Evolutionary conservation across 2,888 invertebrate species (phyloP), one percentile per base, ranked within the genome.

Genomic region (Latheticus oryzae): DNA sequence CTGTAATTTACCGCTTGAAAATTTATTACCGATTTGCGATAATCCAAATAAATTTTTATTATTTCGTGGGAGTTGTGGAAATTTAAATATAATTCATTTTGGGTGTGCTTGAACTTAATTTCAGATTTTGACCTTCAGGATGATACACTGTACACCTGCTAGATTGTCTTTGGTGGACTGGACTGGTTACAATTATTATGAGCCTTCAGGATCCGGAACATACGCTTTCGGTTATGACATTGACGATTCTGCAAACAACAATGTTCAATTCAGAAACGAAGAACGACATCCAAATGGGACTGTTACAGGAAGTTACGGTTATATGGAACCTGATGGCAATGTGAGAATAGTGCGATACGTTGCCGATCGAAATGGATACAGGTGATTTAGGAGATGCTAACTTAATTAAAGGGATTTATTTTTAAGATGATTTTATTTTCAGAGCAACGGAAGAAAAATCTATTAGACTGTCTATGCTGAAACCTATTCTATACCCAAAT

Each of bases 141-240:
- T 9, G 40, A 15, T 43, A 5, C 16, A n/a, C n/a, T n/a, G n/a
- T n/a, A n/a, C n/a, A n/a, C n/a, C 47, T 3, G 21, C 24, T 7
- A 60, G 69, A 53, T 63, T 75, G 21, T 74, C 73, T 30, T 59
- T 73, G 57, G 74, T 72, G 2, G 79, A 80, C 37, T 79, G 75
- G 76, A 73, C 72, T 12, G 71, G 73, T 45, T 80, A 81, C 61
- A 75, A 77, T 64, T 67, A 74, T 11, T 68, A 64, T 43, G 77
- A 80, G 50, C 78, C 77, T 1, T 67, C 76, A 80, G 85, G 85
- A 19, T 82, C 84, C 11, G 86, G 87, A 11, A 85, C 87, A 0
- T 90, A 90, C 71, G 83, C 87, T 0, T 91, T 88, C 71, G 88
- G 90, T 7, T 91, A 88, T 71, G 87, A 90, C 66, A 78, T 88